These are phyloP conservation scores for Himalopsyche kuldschensis DNA, from an alignment of 2,888 invertebrate species.

Conservation along the genomic window DNA sequence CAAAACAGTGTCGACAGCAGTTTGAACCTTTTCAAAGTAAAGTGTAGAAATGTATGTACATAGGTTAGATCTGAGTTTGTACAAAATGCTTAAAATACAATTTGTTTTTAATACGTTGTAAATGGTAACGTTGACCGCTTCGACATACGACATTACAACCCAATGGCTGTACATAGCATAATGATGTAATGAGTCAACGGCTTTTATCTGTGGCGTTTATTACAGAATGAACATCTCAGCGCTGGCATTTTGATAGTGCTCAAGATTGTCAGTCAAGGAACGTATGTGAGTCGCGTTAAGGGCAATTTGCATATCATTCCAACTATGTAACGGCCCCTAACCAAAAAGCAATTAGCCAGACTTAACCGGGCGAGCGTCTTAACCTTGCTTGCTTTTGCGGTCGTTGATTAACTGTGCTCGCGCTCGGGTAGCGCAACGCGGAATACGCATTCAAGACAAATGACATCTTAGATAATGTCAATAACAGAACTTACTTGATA, in stretches of 20 bases:
- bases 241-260: not conserved
- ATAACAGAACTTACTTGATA: not conserved
- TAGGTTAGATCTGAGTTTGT: too few species aligned
- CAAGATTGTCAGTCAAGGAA: not conserved
- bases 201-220: not conserved
- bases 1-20: too few species aligned
- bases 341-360: constrained; percentile 35
- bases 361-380: constrained; percentile 15
- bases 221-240: not conserved
- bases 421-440: not conserved
- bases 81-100: too few species aligned
- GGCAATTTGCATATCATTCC: constrained; percentile 36
- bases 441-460: not conserved
- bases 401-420: not conserved
- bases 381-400: constrained; percentile 20
- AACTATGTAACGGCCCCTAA: constrained; percentile 35
- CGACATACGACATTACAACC: too few species aligned
- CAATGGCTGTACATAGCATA: too few species aligned
- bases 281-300: not conserved
- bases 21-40: too few species aligned
- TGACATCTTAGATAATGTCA: not conserved
- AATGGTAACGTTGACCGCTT: too few species aligned
- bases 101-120: too few species aligned
- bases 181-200: too few species aligned
- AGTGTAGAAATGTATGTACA: too few species aligned